A percentile compares a stretch with the other conserved stretches of the same genome.
Evolutionary conservation across 2,888 invertebrate species (phyloP).

Genomic region (Drosophila kuntzei): DNA sequence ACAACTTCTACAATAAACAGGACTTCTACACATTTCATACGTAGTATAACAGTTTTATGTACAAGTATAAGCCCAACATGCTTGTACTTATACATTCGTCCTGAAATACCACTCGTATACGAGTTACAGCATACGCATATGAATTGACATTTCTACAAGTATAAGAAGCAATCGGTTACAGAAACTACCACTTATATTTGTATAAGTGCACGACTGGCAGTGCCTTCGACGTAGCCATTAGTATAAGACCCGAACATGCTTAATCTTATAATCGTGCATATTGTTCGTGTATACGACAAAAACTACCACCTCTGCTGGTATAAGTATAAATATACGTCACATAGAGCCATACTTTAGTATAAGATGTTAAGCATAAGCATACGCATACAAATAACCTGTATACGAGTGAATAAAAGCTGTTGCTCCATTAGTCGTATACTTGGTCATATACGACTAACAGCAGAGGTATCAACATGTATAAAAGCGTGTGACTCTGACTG

Average conservation of each 20-base stretch:
- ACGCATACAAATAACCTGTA: conserved; percentile 3
- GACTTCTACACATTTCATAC: conserved; percentile 12
- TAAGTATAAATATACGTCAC: not conserved
- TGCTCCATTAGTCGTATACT: not conserved
- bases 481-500: not conserved
- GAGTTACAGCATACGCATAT: not conserved
- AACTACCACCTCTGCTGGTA: not conserved
- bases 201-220: not conserved
- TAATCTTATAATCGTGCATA: not conserved
- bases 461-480: not conserved
- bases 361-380: not conserved
- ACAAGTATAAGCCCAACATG: not conserved
- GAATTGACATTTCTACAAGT: not conserved
- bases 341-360: not conserved
- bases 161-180: not conserved
- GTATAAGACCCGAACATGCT: not conserved
- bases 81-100: conserved; percentile 1
- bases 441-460: not conserved
- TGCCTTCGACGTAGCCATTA: not conserved
- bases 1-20: conserved; percentile 35
- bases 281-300: not conserved
- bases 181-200: not conserved
- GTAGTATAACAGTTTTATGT: conserved; percentile 45
- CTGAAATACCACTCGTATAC: not conserved
- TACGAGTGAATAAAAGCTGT: not conserved